These are phyloP conservation scores for Typhlichthys eigenmanni DNA, from an alignment of 2,797 vertebrate species.

Conservation along the genomic window DNA sequence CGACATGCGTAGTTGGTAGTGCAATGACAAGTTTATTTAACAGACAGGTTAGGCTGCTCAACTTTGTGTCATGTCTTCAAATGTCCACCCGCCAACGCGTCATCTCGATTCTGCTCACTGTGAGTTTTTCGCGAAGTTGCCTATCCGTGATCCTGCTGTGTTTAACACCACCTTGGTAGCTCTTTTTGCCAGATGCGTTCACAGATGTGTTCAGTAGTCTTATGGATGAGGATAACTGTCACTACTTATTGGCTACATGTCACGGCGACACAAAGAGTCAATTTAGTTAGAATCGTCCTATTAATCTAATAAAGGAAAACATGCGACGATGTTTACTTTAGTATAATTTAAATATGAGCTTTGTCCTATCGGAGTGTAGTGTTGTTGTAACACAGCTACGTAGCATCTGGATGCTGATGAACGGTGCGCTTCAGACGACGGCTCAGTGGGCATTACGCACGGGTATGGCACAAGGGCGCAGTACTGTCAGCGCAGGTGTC, in stretches of 20 bases:
- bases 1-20: constrained; percentile 6
- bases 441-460: constrained; percentile 51
- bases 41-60: not conserved
- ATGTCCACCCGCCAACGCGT: not conserved
- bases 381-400: constrained; percentile 31
- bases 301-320: too few relatives aligned
- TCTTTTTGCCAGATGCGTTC: too few relatives aligned
- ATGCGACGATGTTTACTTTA: not conserved
- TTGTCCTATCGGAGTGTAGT: constrained; percentile 35
- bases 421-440: constrained; percentile 36
- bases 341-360: not conserved
- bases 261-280: too few relatives aligned
- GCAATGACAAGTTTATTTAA: constrained; percentile 20
- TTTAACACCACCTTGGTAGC: not conserved
- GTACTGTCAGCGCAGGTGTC: not conserved
- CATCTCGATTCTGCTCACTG: constrained; percentile 8
- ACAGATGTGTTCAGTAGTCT: too few relatives aligned
- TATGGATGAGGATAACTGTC: too few relatives aligned
- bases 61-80: not conserved
- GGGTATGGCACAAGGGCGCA: constrained; percentile 25
- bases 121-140: not conserved
- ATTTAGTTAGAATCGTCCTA: too few relatives aligned
- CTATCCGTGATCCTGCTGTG: constrained; percentile 3
- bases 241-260: too few relatives aligned
- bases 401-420: constrained; percentile 21